phyloP scores from a whole-genome alignment of 1,140 invertebrate genomes.

The Polypedilum vanderplanki region DNA sequence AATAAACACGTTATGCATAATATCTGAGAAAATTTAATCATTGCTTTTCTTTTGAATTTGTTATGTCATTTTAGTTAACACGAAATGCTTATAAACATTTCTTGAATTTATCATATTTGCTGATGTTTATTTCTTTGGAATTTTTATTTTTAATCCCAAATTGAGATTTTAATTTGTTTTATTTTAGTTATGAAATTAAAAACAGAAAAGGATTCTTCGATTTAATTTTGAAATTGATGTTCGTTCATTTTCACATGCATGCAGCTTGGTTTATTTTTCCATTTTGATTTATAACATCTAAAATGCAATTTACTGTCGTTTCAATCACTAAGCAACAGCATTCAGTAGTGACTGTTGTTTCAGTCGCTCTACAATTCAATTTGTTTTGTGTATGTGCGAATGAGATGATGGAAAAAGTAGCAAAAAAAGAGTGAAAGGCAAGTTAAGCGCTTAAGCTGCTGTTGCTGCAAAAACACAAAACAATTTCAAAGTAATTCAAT shows the following conservation, averaged over 20 bases:
- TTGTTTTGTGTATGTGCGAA: background rate
- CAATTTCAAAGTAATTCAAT: constrained; percentile 19
- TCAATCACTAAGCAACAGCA: background rate
- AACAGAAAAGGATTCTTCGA: no score
- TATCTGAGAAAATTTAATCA: no score
- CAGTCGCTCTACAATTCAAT: background rate
- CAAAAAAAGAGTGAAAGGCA: constrained; percentile 6
- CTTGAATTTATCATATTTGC: no score
- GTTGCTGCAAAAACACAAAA: constrained; percentile 6
- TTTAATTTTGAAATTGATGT: background rate
- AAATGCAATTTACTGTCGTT: constrained; percentile 18
- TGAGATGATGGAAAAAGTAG: background rate
- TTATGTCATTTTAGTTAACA: no score
- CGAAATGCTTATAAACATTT: no score
- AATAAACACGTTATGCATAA: no score
- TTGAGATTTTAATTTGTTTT: no score
- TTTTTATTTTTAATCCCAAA: no score
- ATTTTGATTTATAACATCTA: constrained; percentile 6
- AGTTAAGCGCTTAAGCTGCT: background rate
- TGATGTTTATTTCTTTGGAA: no score
- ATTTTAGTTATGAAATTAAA: no score
- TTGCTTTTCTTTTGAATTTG: no score
- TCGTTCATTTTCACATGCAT: background rate
- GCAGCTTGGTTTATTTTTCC: background rate
- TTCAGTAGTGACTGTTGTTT: background rate